Percentiles rank a stretch among this genome's conserved stretches.
phyloP scores from a whole-genome alignment of 2,797 vertebrate genomes.

The Oryzias dopingdopingensis region DNA sequence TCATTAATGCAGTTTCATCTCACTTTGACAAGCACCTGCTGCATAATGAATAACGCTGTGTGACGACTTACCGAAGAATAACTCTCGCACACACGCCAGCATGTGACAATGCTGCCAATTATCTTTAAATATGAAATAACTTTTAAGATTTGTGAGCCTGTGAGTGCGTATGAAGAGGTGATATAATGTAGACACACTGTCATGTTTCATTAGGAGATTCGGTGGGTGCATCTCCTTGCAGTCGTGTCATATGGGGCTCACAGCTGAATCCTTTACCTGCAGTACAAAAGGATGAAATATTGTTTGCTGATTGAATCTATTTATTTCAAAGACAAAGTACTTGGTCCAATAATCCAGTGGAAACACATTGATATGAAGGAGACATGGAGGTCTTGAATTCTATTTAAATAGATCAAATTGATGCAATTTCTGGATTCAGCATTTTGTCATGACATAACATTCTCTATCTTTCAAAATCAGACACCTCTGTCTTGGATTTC shows the following conservation, averaged over 20 bases:
- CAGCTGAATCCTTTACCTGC: conserved; percentile 8
- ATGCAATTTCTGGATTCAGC: conserved; percentile 69
- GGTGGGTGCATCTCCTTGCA: no score
- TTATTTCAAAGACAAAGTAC: conserved; percentile 16
- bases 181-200: no score
- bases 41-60: background rate
- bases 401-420: background rate
- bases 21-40: no score
- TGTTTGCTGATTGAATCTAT: conserved; percentile 35
- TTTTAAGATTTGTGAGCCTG: conserved; percentile 1
- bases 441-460: conserved; percentile 58
- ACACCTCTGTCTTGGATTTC: background rate
- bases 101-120: no score
- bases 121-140: background rate
- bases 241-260: no score
- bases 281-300: conserved; percentile 21
- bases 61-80: no score
- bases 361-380: conserved; percentile 36
- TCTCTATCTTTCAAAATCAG: background rate
- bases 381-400: conserved; percentile 53
- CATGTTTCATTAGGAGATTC: no score
- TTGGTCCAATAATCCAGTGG: conserved; percentile 35
- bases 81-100: no score
- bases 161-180: background rate
- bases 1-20: no score